Evolutionary conservation across 2,888 invertebrate species (phyloP), one percentile per base, ranked within the genome.

Genomic region (Eristalis pertinax): DNA sequence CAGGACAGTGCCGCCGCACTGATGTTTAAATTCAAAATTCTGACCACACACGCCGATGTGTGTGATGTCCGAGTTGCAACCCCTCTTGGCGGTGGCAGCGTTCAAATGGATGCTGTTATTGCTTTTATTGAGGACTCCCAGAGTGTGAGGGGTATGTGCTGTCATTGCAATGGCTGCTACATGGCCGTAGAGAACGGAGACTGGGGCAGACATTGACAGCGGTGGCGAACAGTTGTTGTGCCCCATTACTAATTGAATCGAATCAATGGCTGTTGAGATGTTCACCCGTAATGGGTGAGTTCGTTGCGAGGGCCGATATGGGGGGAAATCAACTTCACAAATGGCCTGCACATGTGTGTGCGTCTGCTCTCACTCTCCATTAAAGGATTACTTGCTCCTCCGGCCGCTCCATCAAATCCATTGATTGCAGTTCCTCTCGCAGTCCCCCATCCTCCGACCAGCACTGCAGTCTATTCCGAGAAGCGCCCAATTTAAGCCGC

Each of bases 11-110:
- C 64, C 70, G 35, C 56, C 50, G n/a, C n/a, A n/a, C n/a, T n/a
- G 19, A 43, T 82, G 63, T 84, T 84, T 84, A 75, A 73, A 87
- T 84, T 87, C 76, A 80, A 84, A 88, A 88, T 88, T 84, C 84
- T 81, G 81, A 88, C 88, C 84, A 65, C 88, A 88, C 69, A 68
- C 72, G 76, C 70, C 26, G 72, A 84, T 84, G 84, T 84, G 84
- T 84, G 81, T 81, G 88, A 73, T 84, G 76, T 22, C 32, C 60
- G 60, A 56, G 50, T 69, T n/a, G n/a, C 87, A 84, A 76, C 73
- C 76, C 75, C 67, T 43, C 38, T 24, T 26, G n/a, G n/a, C 29
- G 62, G 35, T 29, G 24, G 15, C 68, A 58, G 32, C 56, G 41
- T 35, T 75, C 69, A 29, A 75, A 72, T 72, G 75, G 56, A 79